Conservation (phyloP, 2,113 vertebrate genomes). For the Thamnaconus septentrionalis region DNA sequence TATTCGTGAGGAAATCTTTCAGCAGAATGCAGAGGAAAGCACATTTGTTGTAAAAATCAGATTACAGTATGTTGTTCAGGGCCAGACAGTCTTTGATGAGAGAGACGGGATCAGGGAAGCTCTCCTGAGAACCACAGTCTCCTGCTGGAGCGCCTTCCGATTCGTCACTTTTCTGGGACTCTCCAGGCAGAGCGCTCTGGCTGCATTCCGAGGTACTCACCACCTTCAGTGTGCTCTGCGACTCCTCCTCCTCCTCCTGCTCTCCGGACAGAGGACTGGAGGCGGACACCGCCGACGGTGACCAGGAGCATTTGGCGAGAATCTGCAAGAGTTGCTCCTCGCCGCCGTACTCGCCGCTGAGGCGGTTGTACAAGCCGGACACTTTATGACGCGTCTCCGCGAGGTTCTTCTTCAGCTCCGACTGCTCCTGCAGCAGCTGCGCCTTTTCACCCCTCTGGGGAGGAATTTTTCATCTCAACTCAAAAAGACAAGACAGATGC, state of each 20-base stretch:
- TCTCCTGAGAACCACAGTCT: constrained; percentile 21
- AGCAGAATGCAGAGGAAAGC: constrained; percentile 20
- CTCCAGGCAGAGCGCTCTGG: constrained; percentile 5
- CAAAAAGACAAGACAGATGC: no score
- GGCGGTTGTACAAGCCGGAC: constrained; percentile 84
- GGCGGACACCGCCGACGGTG: no score
- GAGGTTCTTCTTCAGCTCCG: constrained; percentile 85
- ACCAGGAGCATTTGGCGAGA: constrained; percentile 84
- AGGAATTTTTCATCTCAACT: background rate
- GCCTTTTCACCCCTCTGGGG: constrained; percentile 87
- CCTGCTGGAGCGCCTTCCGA: constrained; percentile 19
- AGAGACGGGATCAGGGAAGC: constrained; percentile 29
- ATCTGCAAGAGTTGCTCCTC: constrained; percentile 86
- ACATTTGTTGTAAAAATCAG: constrained; percentile 13
- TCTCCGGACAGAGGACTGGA: no score
- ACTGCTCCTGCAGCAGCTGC: constrained; percentile 84
- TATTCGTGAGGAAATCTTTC: constrained; percentile 24
- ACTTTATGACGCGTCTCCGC: constrained; percentile 88
- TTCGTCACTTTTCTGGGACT: background rate
- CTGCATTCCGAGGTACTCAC: constrained; percentile 52
- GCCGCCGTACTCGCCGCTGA: constrained; percentile 81
- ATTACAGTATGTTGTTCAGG: constrained; percentile 53
- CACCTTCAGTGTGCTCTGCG: constrained; percentile 29
- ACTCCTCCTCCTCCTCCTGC: constrained; percentile 57
- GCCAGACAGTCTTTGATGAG: constrained; percentile 42